A percentile compares a stretch with the other conserved stretches of the same genome.
phyloP scores from a whole-genome alignment of 2,888 invertebrate species.

The Hyppa rectilinea region DNA sequence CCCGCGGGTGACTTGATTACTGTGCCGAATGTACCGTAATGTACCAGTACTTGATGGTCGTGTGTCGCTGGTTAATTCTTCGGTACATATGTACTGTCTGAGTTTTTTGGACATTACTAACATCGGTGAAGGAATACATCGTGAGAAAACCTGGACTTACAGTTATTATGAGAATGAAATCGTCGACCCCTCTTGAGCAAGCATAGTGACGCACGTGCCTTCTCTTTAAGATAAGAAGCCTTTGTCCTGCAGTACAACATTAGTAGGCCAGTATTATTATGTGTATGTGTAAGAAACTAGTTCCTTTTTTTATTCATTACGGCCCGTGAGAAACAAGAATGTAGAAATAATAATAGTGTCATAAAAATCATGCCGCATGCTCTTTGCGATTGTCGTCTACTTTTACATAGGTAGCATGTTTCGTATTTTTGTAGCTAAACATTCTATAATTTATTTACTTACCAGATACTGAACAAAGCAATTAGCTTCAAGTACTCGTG shows the following conservation, averaged over 20 bases:
- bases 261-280: no score
- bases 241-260: no score
- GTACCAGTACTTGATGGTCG: slow-evolving; percentile 38
- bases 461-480: slow-evolving; percentile 1
- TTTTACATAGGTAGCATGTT: no score
- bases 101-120: no score
- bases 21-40: slow-evolving; percentile 43
- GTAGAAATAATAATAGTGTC: neutral
- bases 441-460: neutral
- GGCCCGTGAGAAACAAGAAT: neutral
- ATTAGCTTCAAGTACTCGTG: neutral
- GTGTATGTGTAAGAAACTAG: neutral
- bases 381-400: neutral
- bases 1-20: slow-evolving; percentile 71
- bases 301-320: neutral
- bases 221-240: no score
- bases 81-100: neutral
- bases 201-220: no score
- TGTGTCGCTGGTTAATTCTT: slow-evolving; percentile 13
- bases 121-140: no score
- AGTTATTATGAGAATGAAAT: no score
- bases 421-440: neutral
- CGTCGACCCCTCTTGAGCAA: no score
- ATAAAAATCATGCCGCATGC: neutral
- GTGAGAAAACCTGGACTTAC: no score